Evolutionary conservation across 2,113 vertebrate species (phyloP).

Genomic region (Myotis davidii): DNA sequence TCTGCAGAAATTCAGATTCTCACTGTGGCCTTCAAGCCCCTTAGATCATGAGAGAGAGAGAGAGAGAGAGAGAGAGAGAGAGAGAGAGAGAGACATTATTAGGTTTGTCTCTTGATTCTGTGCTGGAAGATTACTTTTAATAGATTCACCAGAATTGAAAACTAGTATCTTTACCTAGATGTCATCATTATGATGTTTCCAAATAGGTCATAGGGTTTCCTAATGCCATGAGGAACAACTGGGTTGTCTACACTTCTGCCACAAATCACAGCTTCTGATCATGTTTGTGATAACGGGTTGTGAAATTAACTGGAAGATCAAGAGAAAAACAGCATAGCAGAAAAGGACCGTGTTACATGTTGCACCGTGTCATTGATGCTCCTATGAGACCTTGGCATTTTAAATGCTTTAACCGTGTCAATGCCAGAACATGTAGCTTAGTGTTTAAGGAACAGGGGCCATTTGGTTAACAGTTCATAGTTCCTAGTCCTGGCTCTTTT

Average conservation of each 20-base stretch:
- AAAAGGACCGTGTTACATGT: constrained; percentile 57
- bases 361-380: constrained; percentile 59
- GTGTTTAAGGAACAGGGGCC: neutral
- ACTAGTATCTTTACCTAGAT: constrained; percentile 44
- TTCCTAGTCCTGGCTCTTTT: neutral
- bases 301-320: neutral
- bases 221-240: neutral
- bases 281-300: neutral
- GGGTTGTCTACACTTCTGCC: constrained; percentile 29
- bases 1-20: neutral
- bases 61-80: neutral
- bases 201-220: neutral
- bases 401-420: neutral
- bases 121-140: constrained; percentile 31
- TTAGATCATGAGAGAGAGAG: neutral
- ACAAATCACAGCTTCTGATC: neutral
- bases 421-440: neutral
- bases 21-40: neutral
- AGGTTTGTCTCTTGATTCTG: neutral
- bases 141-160: constrained; percentile 31
- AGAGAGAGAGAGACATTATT: neutral
- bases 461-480: neutral
- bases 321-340: neutral
- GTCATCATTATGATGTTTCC: constrained; percentile 42
- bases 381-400: neutral